Evolutionary conservation across 2,888 invertebrate species (phyloP).

Genomic region (Andrena fulva): DNA sequence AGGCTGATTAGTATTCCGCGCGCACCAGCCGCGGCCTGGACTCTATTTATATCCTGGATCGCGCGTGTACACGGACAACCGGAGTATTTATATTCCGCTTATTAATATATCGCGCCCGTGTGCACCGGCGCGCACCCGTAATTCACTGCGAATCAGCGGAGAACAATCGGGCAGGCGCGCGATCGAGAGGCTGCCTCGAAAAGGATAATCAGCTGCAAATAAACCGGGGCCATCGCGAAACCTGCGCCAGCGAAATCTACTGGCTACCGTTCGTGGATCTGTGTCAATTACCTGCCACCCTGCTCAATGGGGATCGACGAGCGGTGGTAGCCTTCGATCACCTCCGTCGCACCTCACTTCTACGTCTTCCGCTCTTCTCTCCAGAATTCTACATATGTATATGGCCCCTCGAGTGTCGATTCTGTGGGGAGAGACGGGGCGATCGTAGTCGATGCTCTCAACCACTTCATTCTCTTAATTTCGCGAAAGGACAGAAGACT

Average conservation of each 20-base stretch:
- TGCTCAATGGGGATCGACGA: background rate
- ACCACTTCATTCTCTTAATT: no score
- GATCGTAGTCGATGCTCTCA: no score
- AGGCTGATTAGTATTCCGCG: conserved; percentile 65
- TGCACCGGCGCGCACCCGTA: conserved; percentile 16
- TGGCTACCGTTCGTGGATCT: conserved; percentile 3
- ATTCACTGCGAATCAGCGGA: conserved; percentile 49
- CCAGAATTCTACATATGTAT: no score
- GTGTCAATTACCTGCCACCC: conserved; percentile 8
- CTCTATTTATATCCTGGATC: conserved; percentile 30
- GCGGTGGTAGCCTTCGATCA: background rate
- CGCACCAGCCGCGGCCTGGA: conserved; percentile 13
- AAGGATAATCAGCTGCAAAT: conserved; percentile 27
- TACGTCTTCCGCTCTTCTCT: no score
- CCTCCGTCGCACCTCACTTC: no score
- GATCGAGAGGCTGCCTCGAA: conserved; percentile 16
- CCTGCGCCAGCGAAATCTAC: conserved; percentile 9
- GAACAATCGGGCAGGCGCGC: conserved; percentile 33
- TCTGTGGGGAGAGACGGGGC: no score
- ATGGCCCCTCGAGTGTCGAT: no score
- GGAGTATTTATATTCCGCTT: conserved; percentile 45
- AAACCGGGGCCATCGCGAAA: conserved; percentile 16
- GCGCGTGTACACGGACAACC: conserved; percentile 5
- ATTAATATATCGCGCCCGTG: conserved; percentile 40
- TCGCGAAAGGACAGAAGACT: no score